These are phyloP conservation scores for Eumerus sabulonum DNA, from an alignment of 2,888 invertebrate genomes.

Conservation along the genomic window DNA sequence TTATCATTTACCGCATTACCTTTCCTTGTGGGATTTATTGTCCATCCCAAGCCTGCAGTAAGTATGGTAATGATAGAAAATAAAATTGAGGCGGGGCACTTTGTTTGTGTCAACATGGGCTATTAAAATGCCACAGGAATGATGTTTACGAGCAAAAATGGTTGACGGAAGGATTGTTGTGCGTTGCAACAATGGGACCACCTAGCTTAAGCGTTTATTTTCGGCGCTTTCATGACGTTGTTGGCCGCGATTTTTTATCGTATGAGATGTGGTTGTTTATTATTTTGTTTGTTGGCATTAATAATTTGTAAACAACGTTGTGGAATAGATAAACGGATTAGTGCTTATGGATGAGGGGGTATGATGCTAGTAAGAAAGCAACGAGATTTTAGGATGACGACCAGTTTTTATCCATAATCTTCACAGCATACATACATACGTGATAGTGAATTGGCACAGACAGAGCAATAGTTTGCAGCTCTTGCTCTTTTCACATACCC, in stretches of 20 bases:
- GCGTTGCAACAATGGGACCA: constrained; percentile 26
- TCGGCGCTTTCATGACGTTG: neutral
- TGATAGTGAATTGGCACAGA: too few species aligned
- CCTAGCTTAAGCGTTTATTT: constrained; percentile 23
- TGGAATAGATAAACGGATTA: too few species aligned
- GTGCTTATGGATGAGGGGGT: neutral
- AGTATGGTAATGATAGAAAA: constrained; percentile 35
- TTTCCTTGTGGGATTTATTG: constrained; percentile 24
- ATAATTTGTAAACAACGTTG: neutral
- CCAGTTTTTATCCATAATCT: too few species aligned
- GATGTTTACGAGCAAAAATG: constrained; percentile 43
- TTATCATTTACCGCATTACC: constrained; percentile 41
- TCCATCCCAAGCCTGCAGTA: constrained; percentile 24
- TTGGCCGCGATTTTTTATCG: too few species aligned
- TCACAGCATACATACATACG: too few species aligned
- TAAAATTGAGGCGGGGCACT: constrained; percentile 46
- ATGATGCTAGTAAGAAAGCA: too few species aligned
- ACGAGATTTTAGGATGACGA: too few species aligned
- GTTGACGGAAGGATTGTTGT: constrained; percentile 21
- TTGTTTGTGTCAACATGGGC: constrained; percentile 39
- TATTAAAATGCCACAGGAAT: constrained; percentile 48
- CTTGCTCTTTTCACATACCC: too few species aligned
- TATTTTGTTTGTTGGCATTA: constrained; percentile 4
- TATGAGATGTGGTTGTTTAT: neutral
- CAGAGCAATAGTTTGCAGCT: too few species aligned